phyloP scores from a whole-genome alignment of 2,888 invertebrate species.

The Doris montereyensis region DNA sequence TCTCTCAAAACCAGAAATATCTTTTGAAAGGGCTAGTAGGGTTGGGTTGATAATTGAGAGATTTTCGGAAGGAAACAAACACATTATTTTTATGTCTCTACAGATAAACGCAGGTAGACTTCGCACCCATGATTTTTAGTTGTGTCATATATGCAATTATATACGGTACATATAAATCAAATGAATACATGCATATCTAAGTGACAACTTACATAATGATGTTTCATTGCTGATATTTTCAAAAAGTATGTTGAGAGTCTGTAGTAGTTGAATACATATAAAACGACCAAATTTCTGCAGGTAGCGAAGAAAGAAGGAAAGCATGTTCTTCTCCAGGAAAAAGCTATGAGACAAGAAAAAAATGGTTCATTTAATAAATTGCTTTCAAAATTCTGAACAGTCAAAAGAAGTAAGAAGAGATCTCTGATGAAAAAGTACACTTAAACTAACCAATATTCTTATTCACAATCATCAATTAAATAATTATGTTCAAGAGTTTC shows the following conservation, averaged over 20 bases:
- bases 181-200: not conserved
- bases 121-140: no score
- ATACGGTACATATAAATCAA: not conserved
- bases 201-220: slow-evolving; percentile 97
- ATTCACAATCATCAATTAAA: no score
- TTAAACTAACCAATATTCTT: no score
- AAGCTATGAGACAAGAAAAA: slow-evolving; percentile 88
- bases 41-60: no score
- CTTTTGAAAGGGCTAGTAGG: no score
- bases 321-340: slow-evolving; percentile 99
- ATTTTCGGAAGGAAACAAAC: no score
- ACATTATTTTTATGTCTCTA: no score
- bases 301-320: slow-evolving; percentile 96
- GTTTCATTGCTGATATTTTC: slow-evolving; percentile 99
- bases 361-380: not conserved
- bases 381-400: not conserved
- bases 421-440: not conserved
- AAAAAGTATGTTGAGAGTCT: slow-evolving; percentile 98
- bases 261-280: slow-evolving; percentile 97
- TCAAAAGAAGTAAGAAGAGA: not conserved
- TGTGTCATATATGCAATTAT: no score
- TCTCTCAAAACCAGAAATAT: no score
- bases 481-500: no score
- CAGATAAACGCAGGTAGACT: no score
- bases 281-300: slow-evolving; percentile 97